Evolutionary conservation across 2,797 vertebrate genomes (phyloP), one percentile per base, ranked within the genome.

Genomic region (Eurystomus glaucurus): DNA sequence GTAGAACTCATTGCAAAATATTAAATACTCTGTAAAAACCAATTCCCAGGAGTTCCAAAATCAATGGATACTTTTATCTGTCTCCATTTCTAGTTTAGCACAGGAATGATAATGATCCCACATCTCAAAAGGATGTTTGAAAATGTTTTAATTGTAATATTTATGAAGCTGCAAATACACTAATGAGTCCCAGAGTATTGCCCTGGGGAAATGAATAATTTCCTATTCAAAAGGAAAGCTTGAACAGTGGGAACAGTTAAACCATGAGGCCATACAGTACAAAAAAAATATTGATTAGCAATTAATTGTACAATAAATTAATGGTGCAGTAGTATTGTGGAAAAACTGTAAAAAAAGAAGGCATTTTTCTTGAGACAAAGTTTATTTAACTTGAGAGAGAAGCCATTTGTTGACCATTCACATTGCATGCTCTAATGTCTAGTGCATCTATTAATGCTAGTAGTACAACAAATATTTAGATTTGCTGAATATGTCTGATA

Each of bases 81-180:
- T 48, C 41, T 95, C 26, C 2, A 5, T 82, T 96, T 76, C 43
- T 70, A 55, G 19, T 88, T 89, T 58, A 80, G 39, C 37, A 25
- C 11, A 51, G 41, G 31, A 83, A 77, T 21, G 48, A 65, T 95
- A 95, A 80, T 85, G 82, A 90, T 18, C 5, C 4, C 6, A 55
- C 29, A 62, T 82, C 87, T 93, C 74, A 94, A 74, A 88, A n/a
- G 39, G 7, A 18, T 60, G 60, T 55, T 93, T 90, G 71, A 93
- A 93, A 74, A 18, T 3, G 2, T 54, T 72, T 93, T 85, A 93
- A 94, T 85, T 85, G 51, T 57, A 48, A 90, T 80, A 83, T 90
- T 91, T 93, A 81, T 91, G 78, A 88, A 85, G 31, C 43, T 93
- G 37, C 29, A 96, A 88, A 75, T 80, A 55, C 48, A 55, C 28